These are phyloP conservation scores for Diarsia rubi DNA, from an alignment of 2,888 invertebrate genomes.

Conservation along the genomic window DNA sequence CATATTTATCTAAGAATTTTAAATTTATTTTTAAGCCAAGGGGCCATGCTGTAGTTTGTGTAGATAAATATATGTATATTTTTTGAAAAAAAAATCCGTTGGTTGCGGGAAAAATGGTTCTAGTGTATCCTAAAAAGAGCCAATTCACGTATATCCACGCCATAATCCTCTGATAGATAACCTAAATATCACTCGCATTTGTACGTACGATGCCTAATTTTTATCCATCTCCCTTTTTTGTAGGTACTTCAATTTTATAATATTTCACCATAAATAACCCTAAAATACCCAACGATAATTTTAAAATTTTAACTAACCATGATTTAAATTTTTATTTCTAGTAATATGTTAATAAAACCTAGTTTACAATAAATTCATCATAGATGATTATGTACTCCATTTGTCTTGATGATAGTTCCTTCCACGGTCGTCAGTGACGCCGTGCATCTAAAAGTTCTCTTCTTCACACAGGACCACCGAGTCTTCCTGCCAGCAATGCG, in stretches of 20 bases:
- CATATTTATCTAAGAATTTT: no score
- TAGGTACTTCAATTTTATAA: neutral
- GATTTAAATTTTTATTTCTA: neutral
- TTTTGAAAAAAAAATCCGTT: no score
- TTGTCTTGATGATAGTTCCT: conserved; percentile 49
- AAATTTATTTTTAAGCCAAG: no score
- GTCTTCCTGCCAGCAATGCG: conserved; percentile 46
- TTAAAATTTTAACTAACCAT: neutral
- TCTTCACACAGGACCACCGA: conserved; percentile 72
- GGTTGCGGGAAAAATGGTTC: no score
- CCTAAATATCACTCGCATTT: no score
- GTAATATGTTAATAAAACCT: neutral
- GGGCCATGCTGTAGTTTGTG: no score
- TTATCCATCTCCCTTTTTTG: neutral
- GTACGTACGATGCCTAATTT: no score
- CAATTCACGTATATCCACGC: no score
- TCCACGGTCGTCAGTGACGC: conserved; percentile 67
- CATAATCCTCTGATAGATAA: no score
- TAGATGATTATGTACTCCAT: conserved; percentile 51
- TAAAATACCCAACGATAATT: no score
- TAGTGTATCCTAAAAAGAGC: no score
- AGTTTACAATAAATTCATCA: conserved; percentile 7
- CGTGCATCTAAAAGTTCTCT: conserved; percentile 60
- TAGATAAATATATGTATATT: no score
- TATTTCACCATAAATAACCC: neutral